These are phyloP conservation scores for Sebastes iracundus DNA, from an alignment of 2,797 vertebrate species.

Conservation along the genomic window DNA sequence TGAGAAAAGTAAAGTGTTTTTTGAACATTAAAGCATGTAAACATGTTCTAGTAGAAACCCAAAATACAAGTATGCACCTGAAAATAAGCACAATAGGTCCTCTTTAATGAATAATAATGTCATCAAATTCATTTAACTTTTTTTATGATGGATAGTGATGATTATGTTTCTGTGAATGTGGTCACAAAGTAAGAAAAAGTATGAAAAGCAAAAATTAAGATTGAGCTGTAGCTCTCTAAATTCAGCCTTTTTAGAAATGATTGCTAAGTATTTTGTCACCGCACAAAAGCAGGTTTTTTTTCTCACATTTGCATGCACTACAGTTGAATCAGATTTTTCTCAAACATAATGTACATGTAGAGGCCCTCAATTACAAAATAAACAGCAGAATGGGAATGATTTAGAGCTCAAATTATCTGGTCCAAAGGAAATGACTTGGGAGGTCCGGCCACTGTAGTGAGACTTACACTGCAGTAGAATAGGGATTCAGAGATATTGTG, in stretches of 20 bases:
- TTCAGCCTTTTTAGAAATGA: neutral
- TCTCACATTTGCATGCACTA: conserved; percentile 36
- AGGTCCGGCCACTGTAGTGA: conserved; percentile 25
- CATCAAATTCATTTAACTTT: neutral
- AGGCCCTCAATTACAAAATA: conserved; percentile 50
- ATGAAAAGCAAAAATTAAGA: neutral
- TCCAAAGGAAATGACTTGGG: conserved; percentile 47
- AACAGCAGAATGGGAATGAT: conserved; percentile 47
- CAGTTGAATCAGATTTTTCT: conserved; percentile 53
- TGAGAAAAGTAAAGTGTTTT: too few species aligned
- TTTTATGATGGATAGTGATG: neutral
- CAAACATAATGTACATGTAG: conserved; percentile 38
- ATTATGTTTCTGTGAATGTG: neutral
- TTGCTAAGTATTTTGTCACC: conserved; percentile 43
- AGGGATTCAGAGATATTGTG: conserved; percentile 38
- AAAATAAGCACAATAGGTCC: too few species aligned
- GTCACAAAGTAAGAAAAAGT: neutral
- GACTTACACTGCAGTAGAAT: conserved; percentile 20
- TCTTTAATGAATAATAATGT: neutral
- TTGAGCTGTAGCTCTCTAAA: neutral
- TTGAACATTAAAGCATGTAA: too few species aligned
- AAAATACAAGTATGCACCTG: too few species aligned
- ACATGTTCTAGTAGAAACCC: too few species aligned
- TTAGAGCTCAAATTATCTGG: conserved; percentile 48
- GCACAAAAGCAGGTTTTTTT: neutral